phyloP scores from a whole-genome alignment of 2,888 invertebrate species.

The Andrena haemorrhoa region DNA sequence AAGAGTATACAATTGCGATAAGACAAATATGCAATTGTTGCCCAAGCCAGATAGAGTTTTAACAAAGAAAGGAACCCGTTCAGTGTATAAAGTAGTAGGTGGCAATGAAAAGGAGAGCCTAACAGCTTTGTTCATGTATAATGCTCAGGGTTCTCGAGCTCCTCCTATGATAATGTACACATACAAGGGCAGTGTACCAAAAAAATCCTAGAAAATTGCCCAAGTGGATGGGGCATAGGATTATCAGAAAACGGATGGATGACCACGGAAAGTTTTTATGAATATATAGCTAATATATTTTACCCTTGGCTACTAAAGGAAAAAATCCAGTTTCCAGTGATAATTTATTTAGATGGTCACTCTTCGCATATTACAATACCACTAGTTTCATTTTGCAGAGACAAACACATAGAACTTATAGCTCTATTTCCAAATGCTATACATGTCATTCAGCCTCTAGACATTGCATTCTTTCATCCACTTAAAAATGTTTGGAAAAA shows the following conservation, averaged over 20 bases:
- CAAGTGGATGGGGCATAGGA: no score
- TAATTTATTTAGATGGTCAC: neutral
- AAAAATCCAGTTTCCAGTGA: neutral
- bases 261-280: neutral
- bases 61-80: neutral
- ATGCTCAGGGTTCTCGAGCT: neutral
- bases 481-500: neutral
- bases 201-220: neutral
- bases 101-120: neutral
- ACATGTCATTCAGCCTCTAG: neutral
- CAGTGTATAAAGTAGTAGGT: neutral
- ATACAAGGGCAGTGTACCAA: neutral
- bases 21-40: slow-evolving; percentile 2
- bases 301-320: neutral
- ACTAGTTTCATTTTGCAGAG: slow-evolving; percentile 1
- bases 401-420: neutral
- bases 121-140: neutral
- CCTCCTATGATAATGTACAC: neutral
- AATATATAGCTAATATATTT: neutral
- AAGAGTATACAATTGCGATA: neutral
- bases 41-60: neutral
- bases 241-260: neutral
- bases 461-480: neutral
- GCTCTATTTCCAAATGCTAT: neutral
- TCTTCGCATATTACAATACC: neutral